Conservation (phyloP, 2,113 vertebrate genomes). For the Amazona guildingii region DNA sequence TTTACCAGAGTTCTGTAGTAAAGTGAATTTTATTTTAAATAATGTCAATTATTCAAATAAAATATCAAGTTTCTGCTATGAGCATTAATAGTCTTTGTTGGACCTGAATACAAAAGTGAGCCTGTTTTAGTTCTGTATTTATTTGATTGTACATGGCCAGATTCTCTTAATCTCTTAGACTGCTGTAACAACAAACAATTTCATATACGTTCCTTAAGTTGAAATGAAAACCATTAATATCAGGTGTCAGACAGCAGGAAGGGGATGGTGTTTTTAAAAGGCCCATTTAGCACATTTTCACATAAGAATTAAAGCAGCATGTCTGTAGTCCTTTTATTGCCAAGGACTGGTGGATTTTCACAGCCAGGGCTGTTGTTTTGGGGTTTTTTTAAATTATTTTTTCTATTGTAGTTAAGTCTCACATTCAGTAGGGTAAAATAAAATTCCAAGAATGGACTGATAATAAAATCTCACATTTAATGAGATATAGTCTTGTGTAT, state of each 20-base stretch:
- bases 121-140: neutral
- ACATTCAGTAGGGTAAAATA: neutral
- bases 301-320: neutral
- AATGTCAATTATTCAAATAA: neutral
- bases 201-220: neutral
- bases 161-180: neutral
- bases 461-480: neutral
- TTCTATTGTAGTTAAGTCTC: neutral
- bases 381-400: neutral
- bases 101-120: neutral
- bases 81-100: neutral
- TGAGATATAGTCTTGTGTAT: neutral
- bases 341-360: neutral
- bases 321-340: neutral
- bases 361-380: neutral
- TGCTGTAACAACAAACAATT: neutral
- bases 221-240: neutral
- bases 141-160: neutral
- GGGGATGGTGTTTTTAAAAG: neutral
- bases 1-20: neutral
- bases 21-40: constrained; percentile 26
- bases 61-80: neutral
- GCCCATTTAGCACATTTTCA: neutral
- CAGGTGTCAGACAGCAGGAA: neutral
- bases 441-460: neutral